Conservation (phyloP, 2,113 vertebrate genomes). For the Alethe diademata region DNA sequence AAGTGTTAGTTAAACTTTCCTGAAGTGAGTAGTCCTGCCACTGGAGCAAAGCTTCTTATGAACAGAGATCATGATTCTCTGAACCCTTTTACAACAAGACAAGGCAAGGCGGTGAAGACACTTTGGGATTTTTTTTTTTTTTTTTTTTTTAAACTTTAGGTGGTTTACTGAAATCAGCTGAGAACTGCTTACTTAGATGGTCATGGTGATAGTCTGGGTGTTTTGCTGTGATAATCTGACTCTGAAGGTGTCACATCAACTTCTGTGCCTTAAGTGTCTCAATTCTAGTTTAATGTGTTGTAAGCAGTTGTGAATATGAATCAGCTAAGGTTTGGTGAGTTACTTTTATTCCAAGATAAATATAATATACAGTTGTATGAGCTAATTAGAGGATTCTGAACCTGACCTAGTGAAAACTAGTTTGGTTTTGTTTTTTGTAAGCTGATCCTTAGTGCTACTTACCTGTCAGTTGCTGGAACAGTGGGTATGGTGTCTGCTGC, state of each 20-base stretch:
- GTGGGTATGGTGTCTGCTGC: not conserved
- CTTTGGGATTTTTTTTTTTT: rapidly evolving
- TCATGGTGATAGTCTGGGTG: not conserved
- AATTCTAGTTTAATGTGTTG: not conserved
- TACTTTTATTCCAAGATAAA: not conserved
- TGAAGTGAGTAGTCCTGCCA: not conserved
- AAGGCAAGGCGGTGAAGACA: not conserved
- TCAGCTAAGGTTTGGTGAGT: not conserved
- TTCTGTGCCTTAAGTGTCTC: not conserved
- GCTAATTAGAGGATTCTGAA: not conserved
- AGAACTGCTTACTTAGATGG: not conserved
- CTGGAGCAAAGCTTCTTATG: not conserved
- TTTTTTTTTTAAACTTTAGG: not conserved
- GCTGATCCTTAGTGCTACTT: not conserved
- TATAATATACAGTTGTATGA: not conserved
- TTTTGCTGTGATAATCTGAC: not conserved
- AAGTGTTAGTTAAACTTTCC: not conserved
- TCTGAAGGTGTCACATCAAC: not conserved
- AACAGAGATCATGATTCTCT: not conserved
- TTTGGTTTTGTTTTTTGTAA: not conserved
- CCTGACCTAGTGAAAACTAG: not conserved
- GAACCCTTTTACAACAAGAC: not conserved
- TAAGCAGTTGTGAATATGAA: not conserved
- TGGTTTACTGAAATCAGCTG: not conserved
- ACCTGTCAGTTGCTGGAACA: not conserved